Evolutionary conservation across 2,113 vertebrate genomes (phyloP).

Genomic region (Glaucidium brasilianum): DNA sequence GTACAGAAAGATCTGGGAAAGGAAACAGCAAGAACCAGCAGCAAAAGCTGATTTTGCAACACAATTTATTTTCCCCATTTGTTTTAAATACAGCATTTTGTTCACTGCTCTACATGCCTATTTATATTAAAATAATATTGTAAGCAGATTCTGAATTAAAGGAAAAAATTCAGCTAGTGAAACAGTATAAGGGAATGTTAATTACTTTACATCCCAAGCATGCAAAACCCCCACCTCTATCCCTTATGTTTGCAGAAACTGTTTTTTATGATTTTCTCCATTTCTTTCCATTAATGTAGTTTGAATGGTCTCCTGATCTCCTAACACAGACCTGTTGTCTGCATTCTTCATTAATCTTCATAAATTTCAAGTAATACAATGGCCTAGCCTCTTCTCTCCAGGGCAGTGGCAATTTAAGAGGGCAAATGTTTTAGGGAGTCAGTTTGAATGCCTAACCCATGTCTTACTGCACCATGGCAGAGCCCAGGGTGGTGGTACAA

Average conservation of each 20-base stretch:
- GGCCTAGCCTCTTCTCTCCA: not conserved
- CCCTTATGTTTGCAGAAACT: not conserved
- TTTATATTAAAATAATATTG: not conserved
- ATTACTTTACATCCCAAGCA: not conserved
- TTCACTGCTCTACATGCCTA: not conserved
- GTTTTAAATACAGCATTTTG: not conserved
- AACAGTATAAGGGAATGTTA: not conserved
- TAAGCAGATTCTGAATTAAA: not conserved
- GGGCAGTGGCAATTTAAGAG: not conserved
- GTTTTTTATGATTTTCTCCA: not conserved
- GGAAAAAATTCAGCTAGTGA: not conserved
- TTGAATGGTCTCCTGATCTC: slow-evolving; percentile 23
- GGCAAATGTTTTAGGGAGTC: slow-evolving; percentile 18
- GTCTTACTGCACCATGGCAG: not conserved
- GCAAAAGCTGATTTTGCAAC: not conserved
- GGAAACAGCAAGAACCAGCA: not conserved
- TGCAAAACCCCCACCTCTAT: not conserved
- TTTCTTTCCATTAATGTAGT: slow-evolving; percentile 14
- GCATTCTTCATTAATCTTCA: slow-evolving; percentile 47
- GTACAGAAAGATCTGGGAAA: not conserved
- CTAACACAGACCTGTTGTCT: slow-evolving; percentile 24
- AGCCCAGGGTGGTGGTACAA: not conserved
- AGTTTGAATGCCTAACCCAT: not conserved
- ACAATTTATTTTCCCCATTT: not conserved
- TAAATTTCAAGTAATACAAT: slow-evolving; percentile 44